A percentile compares a stretch with the other conserved stretches of the same genome.
phyloP scores from a whole-genome alignment of 2,797 vertebrate species.

The Cirrhinus molitorella region DNA sequence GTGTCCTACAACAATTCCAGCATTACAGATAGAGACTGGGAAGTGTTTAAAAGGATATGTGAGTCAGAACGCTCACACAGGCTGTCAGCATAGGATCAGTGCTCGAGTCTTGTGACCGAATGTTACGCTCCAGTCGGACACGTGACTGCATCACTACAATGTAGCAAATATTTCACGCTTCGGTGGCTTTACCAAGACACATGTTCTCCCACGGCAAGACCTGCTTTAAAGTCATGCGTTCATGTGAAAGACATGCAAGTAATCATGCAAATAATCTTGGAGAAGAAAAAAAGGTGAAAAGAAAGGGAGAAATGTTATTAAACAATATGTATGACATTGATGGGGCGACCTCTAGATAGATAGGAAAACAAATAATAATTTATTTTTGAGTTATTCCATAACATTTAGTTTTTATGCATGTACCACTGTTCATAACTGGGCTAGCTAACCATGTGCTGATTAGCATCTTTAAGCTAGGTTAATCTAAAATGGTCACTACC shows the following conservation, averaged over 20 bases:
- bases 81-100: conserved; percentile 38
- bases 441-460: too few relatives aligned
- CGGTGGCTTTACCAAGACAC: conserved; percentile 65
- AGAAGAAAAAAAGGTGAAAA: neutral
- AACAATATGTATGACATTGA: neutral
- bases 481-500: too few relatives aligned
- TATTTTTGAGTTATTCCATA: too few relatives aligned
- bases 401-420: too few relatives aligned
- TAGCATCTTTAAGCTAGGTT: too few relatives aligned
- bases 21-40: neutral
- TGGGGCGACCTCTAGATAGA: neutral
- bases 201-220: conserved; percentile 71
- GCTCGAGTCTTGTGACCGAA: conserved; percentile 73
- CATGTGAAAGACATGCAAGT: conserved; percentile 42
- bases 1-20: neutral
- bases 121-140: conserved; percentile 64
- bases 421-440: too few relatives aligned
- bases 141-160: conserved; percentile 60
- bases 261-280: conserved; percentile 39
- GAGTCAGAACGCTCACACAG: conserved; percentile 4
- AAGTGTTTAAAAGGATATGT: neutral
- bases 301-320: neutral
- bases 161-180: conserved; percentile 64
- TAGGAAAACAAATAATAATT: neutral
- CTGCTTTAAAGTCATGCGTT: conserved; percentile 65